phyloP scores from a whole-genome alignment of 2,797 vertebrate species.

The Sphaeramia orbicularis region DNA sequence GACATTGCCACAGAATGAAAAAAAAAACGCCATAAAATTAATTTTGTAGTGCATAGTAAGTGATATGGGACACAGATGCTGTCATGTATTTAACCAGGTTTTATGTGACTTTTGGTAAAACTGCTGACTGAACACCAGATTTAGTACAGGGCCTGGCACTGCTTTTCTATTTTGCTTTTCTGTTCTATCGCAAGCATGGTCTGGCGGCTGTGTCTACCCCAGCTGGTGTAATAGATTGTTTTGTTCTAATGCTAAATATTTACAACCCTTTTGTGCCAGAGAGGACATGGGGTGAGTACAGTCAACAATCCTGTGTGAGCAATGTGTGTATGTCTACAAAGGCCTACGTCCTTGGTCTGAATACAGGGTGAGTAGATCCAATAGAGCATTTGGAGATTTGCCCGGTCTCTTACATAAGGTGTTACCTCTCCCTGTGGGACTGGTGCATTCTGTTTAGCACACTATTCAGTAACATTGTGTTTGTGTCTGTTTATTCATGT shows the following conservation, averaged over 20 bases:
- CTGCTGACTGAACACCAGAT: background rate
- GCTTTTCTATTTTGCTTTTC: background rate
- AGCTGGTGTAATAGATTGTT: constrained; percentile 36
- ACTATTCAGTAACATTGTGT: constrained; percentile 41
- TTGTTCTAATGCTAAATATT: constrained; percentile 67
- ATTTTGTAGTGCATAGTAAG: background rate
- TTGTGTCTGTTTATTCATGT: constrained; percentile 40
- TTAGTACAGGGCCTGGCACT: background rate
- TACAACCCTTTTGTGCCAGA: constrained; percentile 54
- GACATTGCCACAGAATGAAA: too few species aligned
- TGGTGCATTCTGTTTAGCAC: constrained; percentile 14
- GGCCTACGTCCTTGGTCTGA: constrained; percentile 18
- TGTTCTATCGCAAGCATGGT: constrained; percentile 20
- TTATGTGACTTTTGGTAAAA: constrained; percentile 2
- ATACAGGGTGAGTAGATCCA: constrained; percentile 30
- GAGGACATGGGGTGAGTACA: constrained; percentile 43
- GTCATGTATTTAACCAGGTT: background rate
- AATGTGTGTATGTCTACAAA: constrained; percentile 26
- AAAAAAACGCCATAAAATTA: background rate
- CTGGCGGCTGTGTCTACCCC: constrained; percentile 23
- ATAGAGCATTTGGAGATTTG: constrained; percentile 39
- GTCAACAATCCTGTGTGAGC: constrained; percentile 37
- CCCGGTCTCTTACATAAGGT: constrained; percentile 53
- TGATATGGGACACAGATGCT: background rate
- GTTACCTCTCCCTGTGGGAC: constrained; percentile 46